These are phyloP conservation scores for Sarcophaga caerulescens DNA, from an alignment of 2,888 invertebrate genomes.

Conservation along the genomic window DNA sequence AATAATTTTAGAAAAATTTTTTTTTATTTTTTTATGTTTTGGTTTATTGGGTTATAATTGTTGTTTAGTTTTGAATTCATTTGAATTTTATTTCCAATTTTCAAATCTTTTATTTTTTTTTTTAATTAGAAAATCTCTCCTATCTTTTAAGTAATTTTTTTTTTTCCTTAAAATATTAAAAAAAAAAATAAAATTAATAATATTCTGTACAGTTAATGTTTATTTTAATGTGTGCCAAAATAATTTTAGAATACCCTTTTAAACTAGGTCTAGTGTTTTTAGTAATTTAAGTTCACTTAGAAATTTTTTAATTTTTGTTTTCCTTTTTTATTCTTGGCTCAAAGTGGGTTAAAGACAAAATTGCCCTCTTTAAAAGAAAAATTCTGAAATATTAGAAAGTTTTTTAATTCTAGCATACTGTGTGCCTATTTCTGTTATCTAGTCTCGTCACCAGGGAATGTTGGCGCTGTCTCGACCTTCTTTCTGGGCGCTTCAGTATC, in stretches of 20 bases:
- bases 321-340: too few species aligned
- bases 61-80: neutral
- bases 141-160: conserved; percentile 23
- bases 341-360: too few species aligned
- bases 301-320: too few species aligned
- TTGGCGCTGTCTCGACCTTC: too few species aligned
- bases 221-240: conserved; percentile 53
- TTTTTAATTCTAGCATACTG: too few species aligned
- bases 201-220: neutral
- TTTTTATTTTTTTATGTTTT: neutral
- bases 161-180: neutral
- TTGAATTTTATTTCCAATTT: conserved; percentile 1
- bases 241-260: neutral
- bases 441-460: too few species aligned
- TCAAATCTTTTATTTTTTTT: neutral
- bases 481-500: too few species aligned
- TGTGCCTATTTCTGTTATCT: too few species aligned
- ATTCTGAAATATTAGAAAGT: too few species aligned
- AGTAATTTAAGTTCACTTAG: too few species aligned
- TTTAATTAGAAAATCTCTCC: conserved; percentile 68
- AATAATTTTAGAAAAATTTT: neutral
- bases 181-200: neutral
- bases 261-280: too few species aligned
- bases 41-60: neutral
- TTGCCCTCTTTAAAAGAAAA: too few species aligned